Evolutionary conservation across 2,888 invertebrate species (phyloP), one percentile per base, ranked within the genome.

Genomic region (Drosophila paranaensis): DNA sequence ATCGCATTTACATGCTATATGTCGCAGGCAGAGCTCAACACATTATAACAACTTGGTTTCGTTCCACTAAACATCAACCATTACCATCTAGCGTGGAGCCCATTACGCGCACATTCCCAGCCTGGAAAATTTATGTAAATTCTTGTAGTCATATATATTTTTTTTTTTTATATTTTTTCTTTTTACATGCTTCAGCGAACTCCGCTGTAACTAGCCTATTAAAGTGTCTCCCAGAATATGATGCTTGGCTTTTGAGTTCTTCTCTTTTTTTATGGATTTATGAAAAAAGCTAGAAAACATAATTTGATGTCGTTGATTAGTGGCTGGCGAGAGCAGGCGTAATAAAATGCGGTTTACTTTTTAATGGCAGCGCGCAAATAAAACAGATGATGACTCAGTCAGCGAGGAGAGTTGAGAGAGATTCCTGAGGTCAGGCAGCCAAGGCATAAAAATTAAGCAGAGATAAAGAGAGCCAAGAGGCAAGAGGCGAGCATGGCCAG

Each of bases 241-340:
- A 53, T 39, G 61, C 54, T 58, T 35, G 51, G 1, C 30, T 45
- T 71, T 68, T 71, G 48, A 27, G 57, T 8, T 33, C n/a, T 16
- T 39, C 6, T 30, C 2, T 33, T 11, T 43, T 72, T 71, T 70
- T 55, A 69, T 79, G 66, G 42, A 55, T 57, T 78, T 69, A 66
- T 69, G 37, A 69, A 58, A 20, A 56, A 20, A 25, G 48, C 51
- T 33, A 61, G 48, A 39, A 46, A 63, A 27, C 60, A 77, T 65
- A 71, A 78, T 78, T 68, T 72, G 60, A 78, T 78, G 72, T 51
- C 61, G 67, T 72, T 76, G 76, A 76, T 75, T 72, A 62, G 68
- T 60, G 8, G 60, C 57, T 13, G 35, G 35, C 54, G 25, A 39
- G 45, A 45, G 43, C 30, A 67, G 61, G 30, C 50, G 70, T 42